Base-by-base conservation (phyloP, 2,113 vertebrate species). In the Cottus gobio region DNA sequence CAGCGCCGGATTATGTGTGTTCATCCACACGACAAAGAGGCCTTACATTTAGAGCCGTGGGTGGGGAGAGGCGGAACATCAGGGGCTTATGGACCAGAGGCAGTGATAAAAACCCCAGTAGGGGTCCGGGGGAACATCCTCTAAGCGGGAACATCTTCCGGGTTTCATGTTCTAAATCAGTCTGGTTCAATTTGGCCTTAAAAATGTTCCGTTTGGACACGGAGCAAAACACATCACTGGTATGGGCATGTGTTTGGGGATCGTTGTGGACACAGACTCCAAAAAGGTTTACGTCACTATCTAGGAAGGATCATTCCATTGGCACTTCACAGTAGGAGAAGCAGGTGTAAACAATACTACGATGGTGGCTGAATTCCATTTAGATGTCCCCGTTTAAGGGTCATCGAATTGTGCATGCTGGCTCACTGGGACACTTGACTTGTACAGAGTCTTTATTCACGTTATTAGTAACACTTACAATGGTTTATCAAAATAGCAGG, bases 11-110 rank as follows among this genome's bases (percentile, higher is more conserved):
- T 77, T 81, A 82, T 72, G 71, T 5, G 0, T 36, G 48, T 78
- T 80, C 26, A 54, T 18, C 79, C 34, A 68, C n/a, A 61, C 18
- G 78, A 61, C 50, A 71, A 62, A 56, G 48, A 37, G 61, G 30
- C 39, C 20, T 75, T 13, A 44, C 12, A 69, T 64, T 57, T 15
- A 65, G 61, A 61, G 66, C 30, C 54, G 69, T 4, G 18, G 37
- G 39, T 70, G 24, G 31, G 78, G 77, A 90, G 80, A 73, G 80
- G 66, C 24, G n/a, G 61, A 34, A 63, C 72, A 54, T 67, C 63
- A 26, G 34, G 62, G 56, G 24, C 8, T 86, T 65, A 74, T 7
- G 42, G 69, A 50, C 28, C 56, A 54, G 39, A 42, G 37, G 61
- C 63, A 48, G 48, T 61, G 48, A 68, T 26, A 34, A 61, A 61